Base-by-base conservation (phyloP, 2,888 invertebrate species). In the Lepidocyrtoides sp. region DNA sequence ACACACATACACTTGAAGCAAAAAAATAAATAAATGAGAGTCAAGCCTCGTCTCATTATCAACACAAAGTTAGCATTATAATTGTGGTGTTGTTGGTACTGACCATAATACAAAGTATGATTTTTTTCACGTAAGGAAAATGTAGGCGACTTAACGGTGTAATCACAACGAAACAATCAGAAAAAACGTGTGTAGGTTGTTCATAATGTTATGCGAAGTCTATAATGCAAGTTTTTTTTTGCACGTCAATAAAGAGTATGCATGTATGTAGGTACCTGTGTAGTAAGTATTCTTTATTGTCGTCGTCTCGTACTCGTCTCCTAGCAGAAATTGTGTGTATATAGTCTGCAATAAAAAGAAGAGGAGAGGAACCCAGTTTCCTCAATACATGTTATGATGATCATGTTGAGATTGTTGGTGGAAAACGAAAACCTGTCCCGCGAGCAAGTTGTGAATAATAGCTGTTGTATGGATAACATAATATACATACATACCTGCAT, bases 81-180 rank as follows among this genome's bases (percentile, higher is more conserved):
- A 63, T 63, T 75, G 48, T 26, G 26, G 5, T 48, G 75, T 48
- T 75, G 23, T n/a, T 69, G 36, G 17, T 41, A 36, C 75, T 48
- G 12, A 26, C 26, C 26, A 48, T 29, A 29, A 26, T 63, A 57
- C 14, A 4, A 5, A 44, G 72, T 32, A 41, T 44, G 44, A 17
- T 72, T 36, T 41, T 72, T 75, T 48, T 48, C 44, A 48, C 51
- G 60, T 44, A 66, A 69, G 57, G 63, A 85, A 69, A 77, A 85
- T 90, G 90, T 90, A 90, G 90, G 90, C 85, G 81, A 85, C 79
- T 85, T 90, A 83, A 90, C 84, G 90, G 77, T 90, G 84, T 84
- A 75, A 85, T 85, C 60, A 44, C 77, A 32, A 48, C 29, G 87
- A 51, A 48, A 63, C 54, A 72, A 69, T 69, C 54, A 75, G 54